phyloP scores from a whole-genome alignment of 2,888 invertebrate genomes.

The Bibio marci region DNA sequence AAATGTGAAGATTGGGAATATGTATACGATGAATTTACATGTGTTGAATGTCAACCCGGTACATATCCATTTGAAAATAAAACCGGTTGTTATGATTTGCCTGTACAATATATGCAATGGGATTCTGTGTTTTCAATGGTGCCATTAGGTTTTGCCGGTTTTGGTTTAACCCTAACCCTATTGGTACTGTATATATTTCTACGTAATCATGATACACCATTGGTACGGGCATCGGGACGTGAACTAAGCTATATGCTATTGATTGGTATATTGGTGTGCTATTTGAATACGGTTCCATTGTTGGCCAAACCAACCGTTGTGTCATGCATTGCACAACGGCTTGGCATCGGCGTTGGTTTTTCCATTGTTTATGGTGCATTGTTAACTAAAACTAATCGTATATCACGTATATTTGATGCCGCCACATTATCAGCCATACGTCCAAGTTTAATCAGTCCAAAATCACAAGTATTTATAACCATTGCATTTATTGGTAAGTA shows the following conservation, averaged over 20 bases:
- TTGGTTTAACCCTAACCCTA: conserved; percentile 42
- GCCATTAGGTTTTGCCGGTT: conserved; percentile 40
- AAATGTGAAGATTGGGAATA: conserved; percentile 51
- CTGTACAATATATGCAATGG: conserved; percentile 46
- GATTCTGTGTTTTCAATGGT: conserved; percentile 43
- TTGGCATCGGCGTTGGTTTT: conserved; percentile 47
- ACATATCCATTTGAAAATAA: conserved; percentile 44
- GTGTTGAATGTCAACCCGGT: conserved; percentile 44
- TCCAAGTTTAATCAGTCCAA: conserved; percentile 46
- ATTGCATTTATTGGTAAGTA: conserved; percentile 30
- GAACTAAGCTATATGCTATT: conserved; percentile 46
- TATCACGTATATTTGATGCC: conserved; percentile 43
- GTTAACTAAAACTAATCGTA: conserved; percentile 46
- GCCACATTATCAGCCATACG: conserved; percentile 42
- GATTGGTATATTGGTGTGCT: conserved; percentile 42
- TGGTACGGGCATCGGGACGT: conserved; percentile 42
- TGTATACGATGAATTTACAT: conserved; percentile 45
- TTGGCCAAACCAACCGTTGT: conserved; percentile 37
- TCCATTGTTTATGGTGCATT: conserved; percentile 45
- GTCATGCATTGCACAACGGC: conserved; percentile 41
- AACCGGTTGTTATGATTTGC: conserved; percentile 41
- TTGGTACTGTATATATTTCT: conserved; percentile 43
- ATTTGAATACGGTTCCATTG: conserved; percentile 42
- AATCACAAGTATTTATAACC: conserved; percentile 43
- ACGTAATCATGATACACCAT: conserved; percentile 44